Evolutionary conservation across 2,888 invertebrate species (phyloP), one percentile per base, ranked within the genome.

Genomic region (Chalcis sispes): DNA sequence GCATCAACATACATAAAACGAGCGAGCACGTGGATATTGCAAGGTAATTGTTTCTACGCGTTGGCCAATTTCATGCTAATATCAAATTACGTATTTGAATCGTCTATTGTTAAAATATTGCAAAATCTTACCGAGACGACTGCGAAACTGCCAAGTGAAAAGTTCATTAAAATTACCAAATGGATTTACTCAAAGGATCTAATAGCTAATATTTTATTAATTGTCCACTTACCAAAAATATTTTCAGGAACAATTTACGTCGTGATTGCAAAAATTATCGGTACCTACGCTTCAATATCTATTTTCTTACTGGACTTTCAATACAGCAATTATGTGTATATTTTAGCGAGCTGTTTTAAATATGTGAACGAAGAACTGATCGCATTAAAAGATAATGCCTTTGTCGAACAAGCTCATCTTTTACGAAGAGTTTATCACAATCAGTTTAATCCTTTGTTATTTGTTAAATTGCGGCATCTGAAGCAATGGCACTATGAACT

Each of bases 371-470:
- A 83, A 0, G 81, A 82, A 23, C 71, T 86, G 0, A 5, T 69
- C 0, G 72, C 77, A 2, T 58, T 86, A 1, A 82, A 79, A 50
- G 54, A 77, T 0, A 77, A 71, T 27, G 62, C 84, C 5, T n/a
- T 79, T 0, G 80, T 52, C 2, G 85, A 86, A 18, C 83, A 84
- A 25, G 82, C 84, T 5, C 85, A 87, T 75, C 76, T 87, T 1
- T 72, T 86, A 1, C 77, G 87, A 2, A 81, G 83, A n/a, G 78
- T 84, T 18, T 88, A 83, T 62, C 85, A 85, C 58, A 80, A 85
- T 40, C 81, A 81, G 15, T 79, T 78, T 7, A 85, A 85, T 82
- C 80, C 82, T 1, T 10, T 81, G 1, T 75, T 86, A 4, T 32
- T 87, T 5, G 36, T 81, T n/a, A 82, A 83, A 40, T 64, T 87